phyloP scores from a whole-genome alignment of 30 jellyfish, hydroid and myxozoan species.

The Catostylus mosaicus region DNA sequence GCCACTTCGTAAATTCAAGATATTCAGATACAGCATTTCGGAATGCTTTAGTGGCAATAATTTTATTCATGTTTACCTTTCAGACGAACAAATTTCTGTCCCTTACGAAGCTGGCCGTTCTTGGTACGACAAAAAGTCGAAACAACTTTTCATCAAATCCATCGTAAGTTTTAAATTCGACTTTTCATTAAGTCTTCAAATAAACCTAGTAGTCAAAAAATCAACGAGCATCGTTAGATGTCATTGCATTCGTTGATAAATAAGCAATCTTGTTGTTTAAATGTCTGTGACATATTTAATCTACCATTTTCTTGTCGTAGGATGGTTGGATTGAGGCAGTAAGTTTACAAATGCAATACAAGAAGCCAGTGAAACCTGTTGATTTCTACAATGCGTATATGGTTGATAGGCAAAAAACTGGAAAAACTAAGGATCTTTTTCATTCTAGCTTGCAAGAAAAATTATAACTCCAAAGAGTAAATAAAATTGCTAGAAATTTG shows the following conservation, averaged over 20 bases:
- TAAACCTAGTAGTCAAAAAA: too few relatives aligned
- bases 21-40: too few relatives aligned
- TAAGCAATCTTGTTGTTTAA: too few relatives aligned
- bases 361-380: constrained; percentile 51
- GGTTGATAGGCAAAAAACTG: constrained; percentile 42
- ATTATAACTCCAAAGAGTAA: neutral
- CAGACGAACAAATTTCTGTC: neutral
- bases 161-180: constrained; percentile 18
- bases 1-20: too few relatives aligned
- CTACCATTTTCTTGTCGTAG: constrained; percentile 27
- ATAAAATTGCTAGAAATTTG: neutral
- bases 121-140: constrained; percentile 18
- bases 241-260: too few relatives aligned
- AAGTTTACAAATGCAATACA: constrained; percentile 57
- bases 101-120: constrained; percentile 8
- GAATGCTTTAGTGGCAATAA: too few relatives aligned
- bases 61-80: neutral
- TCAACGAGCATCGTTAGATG: too few relatives aligned
- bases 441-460: neutral
- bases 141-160: constrained; percentile 27
- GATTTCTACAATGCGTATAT: constrained; percentile 84
- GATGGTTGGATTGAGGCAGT: constrained; percentile 77
- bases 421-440: constrained; percentile 1
- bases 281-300: too few relatives aligned
- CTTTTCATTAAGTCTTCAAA: too few relatives aligned